phyloP scores from a whole-genome alignment of 1,140 invertebrate species.

The Bombus polaris region DNA sequence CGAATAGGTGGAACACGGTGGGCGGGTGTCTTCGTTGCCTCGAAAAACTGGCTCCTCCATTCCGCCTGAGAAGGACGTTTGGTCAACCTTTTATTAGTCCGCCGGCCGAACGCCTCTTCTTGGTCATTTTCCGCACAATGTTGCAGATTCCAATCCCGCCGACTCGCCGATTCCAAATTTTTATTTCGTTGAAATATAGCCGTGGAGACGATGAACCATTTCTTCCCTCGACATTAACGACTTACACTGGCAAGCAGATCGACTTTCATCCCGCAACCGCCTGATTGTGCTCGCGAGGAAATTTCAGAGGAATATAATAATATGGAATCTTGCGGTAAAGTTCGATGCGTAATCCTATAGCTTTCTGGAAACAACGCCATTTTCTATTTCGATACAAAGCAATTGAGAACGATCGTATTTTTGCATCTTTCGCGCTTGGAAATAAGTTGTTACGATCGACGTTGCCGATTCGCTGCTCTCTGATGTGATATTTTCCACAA shows the following conservation, averaged over 20 bases:
- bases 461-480: neutral
- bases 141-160: slow-evolving; percentile 27
- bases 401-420: neutral
- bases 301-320: neutral
- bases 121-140: slow-evolving; percentile 56
- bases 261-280: neutral
- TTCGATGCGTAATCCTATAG: too few species aligned
- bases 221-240: slow-evolving; percentile 35
- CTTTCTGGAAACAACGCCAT: neutral
- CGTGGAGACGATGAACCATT: slow-evolving; percentile 7
- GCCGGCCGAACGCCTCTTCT: slow-evolving; percentile 12
- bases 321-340: neutral
- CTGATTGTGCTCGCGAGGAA: neutral
- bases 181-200: slow-evolving; percentile 6
- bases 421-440: neutral
- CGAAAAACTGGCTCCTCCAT: slow-evolving; percentile 47
- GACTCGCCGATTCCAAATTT: slow-evolving; percentile 11
- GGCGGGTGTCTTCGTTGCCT: slow-evolving; percentile 44
- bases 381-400: neutral
- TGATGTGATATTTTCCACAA: neutral
- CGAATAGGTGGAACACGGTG: slow-evolving; percentile 47
- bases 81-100: slow-evolving; percentile 55
- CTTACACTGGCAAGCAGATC: neutral
- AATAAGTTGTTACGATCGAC: neutral
- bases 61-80: slow-evolving; percentile 42